Evolutionary conservation across 2,113 vertebrate genomes (phyloP).

Genomic region (Dipodomys ordii): DNA sequence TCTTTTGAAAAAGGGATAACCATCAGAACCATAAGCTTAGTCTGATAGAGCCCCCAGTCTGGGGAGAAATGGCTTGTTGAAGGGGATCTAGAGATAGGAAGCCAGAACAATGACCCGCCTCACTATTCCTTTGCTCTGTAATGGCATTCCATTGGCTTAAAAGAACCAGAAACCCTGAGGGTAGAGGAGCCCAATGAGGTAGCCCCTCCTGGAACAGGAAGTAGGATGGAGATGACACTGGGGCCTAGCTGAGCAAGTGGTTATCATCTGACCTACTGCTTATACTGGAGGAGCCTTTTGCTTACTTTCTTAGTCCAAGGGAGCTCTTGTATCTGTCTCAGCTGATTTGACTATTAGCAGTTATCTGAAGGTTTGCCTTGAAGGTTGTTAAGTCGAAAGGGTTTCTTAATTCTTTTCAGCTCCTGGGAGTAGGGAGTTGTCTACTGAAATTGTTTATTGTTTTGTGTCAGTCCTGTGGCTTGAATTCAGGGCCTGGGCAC

Average conservation of each 20-base stretch:
- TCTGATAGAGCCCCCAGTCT: not conserved
- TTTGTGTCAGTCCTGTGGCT: too few species aligned
- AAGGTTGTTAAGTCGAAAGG: not conserved
- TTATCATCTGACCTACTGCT: not conserved
- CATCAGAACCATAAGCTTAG: not conserved
- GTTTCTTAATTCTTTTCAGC: not conserved
- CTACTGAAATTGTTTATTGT: too few species aligned
- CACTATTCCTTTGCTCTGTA: not conserved
- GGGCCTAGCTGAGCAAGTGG: not conserved
- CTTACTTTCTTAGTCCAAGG: not conserved
- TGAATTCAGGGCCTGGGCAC: too few species aligned
- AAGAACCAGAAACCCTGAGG: not conserved
- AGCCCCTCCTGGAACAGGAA: not conserved
- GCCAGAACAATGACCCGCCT: not conserved
- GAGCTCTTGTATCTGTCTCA: not conserved
- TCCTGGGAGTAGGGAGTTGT: not conserved
- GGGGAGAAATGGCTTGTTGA: not conserved
- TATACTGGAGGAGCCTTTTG: not conserved
- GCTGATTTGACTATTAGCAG: not conserved
- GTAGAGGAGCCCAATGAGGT: not conserved
- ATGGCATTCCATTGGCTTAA: not conserved
- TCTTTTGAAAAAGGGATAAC: not conserved
- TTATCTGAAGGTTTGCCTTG: not conserved
- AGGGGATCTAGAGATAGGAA: not conserved
- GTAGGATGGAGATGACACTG: not conserved